These are phyloP conservation scores for Etheostoma spectabile DNA, from an alignment of 2,113 vertebrate genomes.

Conservation along the genomic window DNA sequence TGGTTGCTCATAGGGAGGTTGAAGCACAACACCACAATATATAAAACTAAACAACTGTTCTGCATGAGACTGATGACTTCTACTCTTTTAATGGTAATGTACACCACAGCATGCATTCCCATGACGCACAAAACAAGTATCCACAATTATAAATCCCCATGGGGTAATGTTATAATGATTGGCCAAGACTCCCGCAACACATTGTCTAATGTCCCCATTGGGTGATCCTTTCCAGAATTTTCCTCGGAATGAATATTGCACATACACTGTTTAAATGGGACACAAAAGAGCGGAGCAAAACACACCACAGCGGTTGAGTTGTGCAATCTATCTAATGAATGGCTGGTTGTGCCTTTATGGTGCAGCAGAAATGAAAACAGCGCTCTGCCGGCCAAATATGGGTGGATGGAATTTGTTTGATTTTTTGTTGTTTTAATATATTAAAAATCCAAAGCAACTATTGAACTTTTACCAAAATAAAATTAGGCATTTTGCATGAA, in stretches of 20 bases:
- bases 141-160: constrained; percentile 39
- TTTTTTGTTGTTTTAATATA: constrained; percentile 21
- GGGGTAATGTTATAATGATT: constrained; percentile 43
- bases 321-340: constrained; percentile 68
- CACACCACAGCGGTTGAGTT: constrained; percentile 44
- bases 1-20: constrained; percentile 42
- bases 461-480: constrained; percentile 12
- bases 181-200: constrained; percentile 27
- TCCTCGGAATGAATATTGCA: constrained; percentile 33
- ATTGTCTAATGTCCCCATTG: constrained; percentile 18
- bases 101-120: constrained; percentile 30
- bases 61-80: constrained; percentile 39
- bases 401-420: constrained; percentile 53
- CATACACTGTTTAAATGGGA: constrained; percentile 38
- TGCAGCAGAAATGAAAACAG: constrained; percentile 59
- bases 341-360: constrained; percentile 61
- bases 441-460: constrained; percentile 23
- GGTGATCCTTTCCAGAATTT: constrained; percentile 45
- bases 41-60: constrained; percentile 36
- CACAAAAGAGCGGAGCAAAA: constrained; percentile 46
- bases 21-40: constrained; percentile 46
- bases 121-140: constrained; percentile 40
- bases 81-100: constrained; percentile 48
- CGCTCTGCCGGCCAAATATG: constrained; percentile 24
- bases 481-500: constrained; percentile 10